Evolutionary conservation across 2,113 vertebrate genomes (phyloP).

Genomic region (Perca flavescens): DNA sequence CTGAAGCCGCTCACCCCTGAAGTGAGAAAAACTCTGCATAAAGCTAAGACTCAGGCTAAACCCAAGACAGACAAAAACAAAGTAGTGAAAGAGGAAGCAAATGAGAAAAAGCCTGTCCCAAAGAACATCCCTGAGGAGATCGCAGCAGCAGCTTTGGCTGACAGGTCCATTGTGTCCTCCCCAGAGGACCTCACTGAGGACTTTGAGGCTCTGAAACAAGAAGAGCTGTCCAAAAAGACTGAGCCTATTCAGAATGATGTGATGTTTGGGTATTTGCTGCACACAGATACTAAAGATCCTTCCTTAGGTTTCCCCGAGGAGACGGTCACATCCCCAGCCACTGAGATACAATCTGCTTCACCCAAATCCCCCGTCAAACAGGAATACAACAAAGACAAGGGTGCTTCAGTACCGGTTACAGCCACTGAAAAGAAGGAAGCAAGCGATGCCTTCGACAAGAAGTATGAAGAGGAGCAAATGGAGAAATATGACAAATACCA

Average conservation of each 20-base stretch:
- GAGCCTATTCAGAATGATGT: slow-evolving; percentile 53
- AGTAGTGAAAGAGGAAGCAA: slow-evolving; percentile 82
- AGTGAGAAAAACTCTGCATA: slow-evolving; percentile 95
- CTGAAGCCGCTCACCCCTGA: slow-evolving; percentile 96
- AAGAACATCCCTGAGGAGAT: slow-evolving; percentile 76
- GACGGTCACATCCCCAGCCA: slow-evolving; percentile 71
- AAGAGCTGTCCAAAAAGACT: slow-evolving; percentile 82
- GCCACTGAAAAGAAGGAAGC: slow-evolving; percentile 51
- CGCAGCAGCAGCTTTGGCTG: slow-evolving; percentile 80
- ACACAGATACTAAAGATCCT: slow-evolving; percentile 67
- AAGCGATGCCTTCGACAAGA: slow-evolving; percentile 79
- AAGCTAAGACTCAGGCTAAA: slow-evolving; percentile 92
- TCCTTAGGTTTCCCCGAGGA: slow-evolving; percentile 74
- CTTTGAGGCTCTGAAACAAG: slow-evolving; percentile 92
- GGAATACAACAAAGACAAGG: slow-evolving; percentile 65
- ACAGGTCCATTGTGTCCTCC: slow-evolving; percentile 89
- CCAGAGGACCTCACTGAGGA: slow-evolving; percentile 98
- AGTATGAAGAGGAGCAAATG: slow-evolving; percentile 83
- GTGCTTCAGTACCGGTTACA: slow-evolving; percentile 14
- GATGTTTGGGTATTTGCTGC: slow-evolving; percentile 39
- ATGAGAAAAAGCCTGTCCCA: slow-evolving; percentile 84
- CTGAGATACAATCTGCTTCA: slow-evolving; percentile 72
- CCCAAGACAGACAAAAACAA: slow-evolving; percentile 90
- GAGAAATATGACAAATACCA: slow-evolving; percentile 77
- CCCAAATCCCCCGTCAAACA: slow-evolving; percentile 57